These are phyloP conservation scores for Argopecten irradians DNA, from an alignment of 1,140 invertebrate species.

Conservation along the genomic window DNA sequence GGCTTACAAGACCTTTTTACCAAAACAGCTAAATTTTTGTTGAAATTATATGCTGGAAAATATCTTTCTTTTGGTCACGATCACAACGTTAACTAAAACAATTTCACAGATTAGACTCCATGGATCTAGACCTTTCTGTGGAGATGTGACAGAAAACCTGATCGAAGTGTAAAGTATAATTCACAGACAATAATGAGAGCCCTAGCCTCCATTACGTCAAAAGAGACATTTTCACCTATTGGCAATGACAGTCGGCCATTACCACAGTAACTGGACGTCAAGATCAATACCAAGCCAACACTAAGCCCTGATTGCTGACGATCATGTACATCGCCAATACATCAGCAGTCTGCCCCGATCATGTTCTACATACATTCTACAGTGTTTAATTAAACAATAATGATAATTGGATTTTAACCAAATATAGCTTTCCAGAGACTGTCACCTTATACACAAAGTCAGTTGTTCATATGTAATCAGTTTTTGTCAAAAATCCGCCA, in stretches of 20 bases:
- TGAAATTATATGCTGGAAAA: not conserved
- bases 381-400: slow-evolving; percentile 19
- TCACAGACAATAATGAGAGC: not conserved
- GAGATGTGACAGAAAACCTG: not conserved
- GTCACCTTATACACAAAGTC: not conserved
- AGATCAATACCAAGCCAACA: not conserved
- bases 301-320: not conserved
- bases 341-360: not conserved
- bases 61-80: not conserved
- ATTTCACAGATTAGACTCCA: not conserved
- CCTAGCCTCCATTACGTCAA: not conserved
- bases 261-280: not conserved
- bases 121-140: not conserved
- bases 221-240: slow-evolving; percentile 22
- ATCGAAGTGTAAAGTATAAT: not conserved
- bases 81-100: not conserved
- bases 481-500: not conserved
- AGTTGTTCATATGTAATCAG: not conserved
- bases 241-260: not conserved
- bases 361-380: not conserved
- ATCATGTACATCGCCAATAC: not conserved
- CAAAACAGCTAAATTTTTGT: not conserved
- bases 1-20: not conserved
- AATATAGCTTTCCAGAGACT: not conserved
- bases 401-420: slow-evolving; percentile 9